A percentile compares a stretch with the other conserved stretches of the same genome.
phyloP scores from a whole-genome alignment of 1,140 invertebrate genomes.

The Stegodyphus dumicola region DNA sequence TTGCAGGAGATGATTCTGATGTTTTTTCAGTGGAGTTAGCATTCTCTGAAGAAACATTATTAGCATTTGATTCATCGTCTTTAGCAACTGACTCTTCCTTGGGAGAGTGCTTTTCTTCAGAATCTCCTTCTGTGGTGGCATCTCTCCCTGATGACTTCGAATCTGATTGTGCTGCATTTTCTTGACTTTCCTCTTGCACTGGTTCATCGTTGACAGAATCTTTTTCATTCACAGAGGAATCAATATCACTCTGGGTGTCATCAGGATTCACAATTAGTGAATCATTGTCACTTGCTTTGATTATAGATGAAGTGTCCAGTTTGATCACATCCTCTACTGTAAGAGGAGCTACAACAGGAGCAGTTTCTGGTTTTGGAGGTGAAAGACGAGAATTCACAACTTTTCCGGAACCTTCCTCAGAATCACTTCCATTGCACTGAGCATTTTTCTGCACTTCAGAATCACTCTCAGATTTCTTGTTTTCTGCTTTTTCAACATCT shows the following conservation, averaged over 20 bases:
- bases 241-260: constrained; percentile 68
- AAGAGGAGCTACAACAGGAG: constrained; percentile 51
- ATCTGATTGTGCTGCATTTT: background rate
- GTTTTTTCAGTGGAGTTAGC: constrained; percentile 22
- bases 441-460: constrained; percentile 40
- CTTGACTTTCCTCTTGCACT: background rate
- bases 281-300: constrained; percentile 63
- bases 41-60: constrained; percentile 29
- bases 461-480: constrained; percentile 12
- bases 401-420: constrained; percentile 2
- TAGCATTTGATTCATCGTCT: constrained; percentile 29
- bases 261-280: constrained; percentile 68
- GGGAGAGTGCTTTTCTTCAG: constrained; percentile 14
- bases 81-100: constrained; percentile 6
- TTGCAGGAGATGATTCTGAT: constrained; percentile 35
- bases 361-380: constrained; percentile 53
- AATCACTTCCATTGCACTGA: constrained; percentile 34
- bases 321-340: constrained; percentile 63
- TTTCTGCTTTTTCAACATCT: constrained; percentile 42
- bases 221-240: constrained; percentile 58
- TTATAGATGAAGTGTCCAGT: constrained; percentile 55
- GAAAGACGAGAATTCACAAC: constrained; percentile 19
- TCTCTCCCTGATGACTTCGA: background rate
- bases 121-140: background rate
- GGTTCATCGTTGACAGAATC: constrained; percentile 28